Evolutionary conservation across 1,140 invertebrate genomes (phyloP), one percentile per base, ranked within the genome.

Genomic region (Lineus longissimus): DNA sequence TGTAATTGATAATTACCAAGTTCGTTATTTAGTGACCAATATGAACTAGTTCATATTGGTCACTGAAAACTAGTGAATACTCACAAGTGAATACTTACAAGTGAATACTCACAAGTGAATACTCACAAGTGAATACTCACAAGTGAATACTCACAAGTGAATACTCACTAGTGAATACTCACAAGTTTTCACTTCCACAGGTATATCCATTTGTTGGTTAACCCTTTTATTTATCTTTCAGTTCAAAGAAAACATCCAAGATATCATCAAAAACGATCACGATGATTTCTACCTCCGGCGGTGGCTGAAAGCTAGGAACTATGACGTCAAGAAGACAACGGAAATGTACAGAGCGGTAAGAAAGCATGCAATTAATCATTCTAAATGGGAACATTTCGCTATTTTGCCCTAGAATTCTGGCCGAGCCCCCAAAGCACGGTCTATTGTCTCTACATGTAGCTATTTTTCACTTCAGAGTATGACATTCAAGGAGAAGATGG

Each of bases 281-380:
- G 25, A 31, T 58, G 43, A 63, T 31, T 36, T 27, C 19, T 25
- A 59, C 19, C 25, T 36, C n/a, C 22, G 43, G 19, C 57, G 29
- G 40, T 63, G 47, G 54, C 23, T 40, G n/a, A 55, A 25, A 92
- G 91, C 91, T 13, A 82, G 91, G 78, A 90, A 89, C 79, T 92
- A 89, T 86, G 86, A 92, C 74, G 68, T 86, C 1, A 86, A 85
- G 19, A 89, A 87, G 0, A 89, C 91, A 0, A 91, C 92, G 75
- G 90, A 91, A 84, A 93, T 93, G 91, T 78, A 92, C 0, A 82
- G 89, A 83, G 87, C 89, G 64, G 90, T 91, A 82, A 87, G 86
- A 86, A 43, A 23, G 27, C 6, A 13, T 19, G 19, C 40, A 43
- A 13, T 43, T 43, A 43, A n/a, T n/a, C n/a, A n/a, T n/a, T n/a